A percentile compares a stretch with the other conserved stretches of the same genome.
Conservation (phyloP, 2,797 vertebrate species). For the Psittacula echo region DNA sequence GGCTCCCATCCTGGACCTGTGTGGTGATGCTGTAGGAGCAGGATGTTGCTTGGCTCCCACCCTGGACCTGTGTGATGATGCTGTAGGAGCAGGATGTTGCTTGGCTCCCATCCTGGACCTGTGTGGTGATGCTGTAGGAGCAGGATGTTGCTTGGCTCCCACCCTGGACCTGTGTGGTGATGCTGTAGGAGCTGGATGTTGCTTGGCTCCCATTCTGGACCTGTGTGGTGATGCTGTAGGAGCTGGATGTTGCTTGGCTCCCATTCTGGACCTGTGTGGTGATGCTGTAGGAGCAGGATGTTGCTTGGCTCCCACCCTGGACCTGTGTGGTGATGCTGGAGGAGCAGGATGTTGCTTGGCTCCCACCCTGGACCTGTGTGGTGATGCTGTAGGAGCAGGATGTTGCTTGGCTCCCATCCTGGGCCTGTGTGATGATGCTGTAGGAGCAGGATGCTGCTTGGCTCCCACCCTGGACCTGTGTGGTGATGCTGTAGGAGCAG, state of each 20-base stretch:
- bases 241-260: not conserved
- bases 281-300: not conserved
- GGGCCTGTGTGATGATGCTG: too few relatives aligned
- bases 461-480: not conserved
- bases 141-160: not conserved
- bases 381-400: not conserved
- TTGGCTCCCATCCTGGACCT: too few relatives aligned
- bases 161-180: not conserved
- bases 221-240: not conserved
- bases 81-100: too few relatives aligned
- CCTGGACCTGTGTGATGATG: too few relatives aligned
- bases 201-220: not conserved
- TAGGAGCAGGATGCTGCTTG: too few relatives aligned
- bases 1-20: too few relatives aligned
- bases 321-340: too few relatives aligned
- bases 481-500: not conserved
- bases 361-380: not conserved
- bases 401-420: too few relatives aligned
- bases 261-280: not conserved
- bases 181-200: not conserved
- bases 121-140: too few relatives aligned
- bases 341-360: too few relatives aligned
- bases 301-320: too few relatives aligned
- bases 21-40: not conserved
- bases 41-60: not conserved